Evolutionary conservation across 1,140 invertebrate genomes (phyloP).

Genomic region (Drosophila punjabiensis): DNA sequence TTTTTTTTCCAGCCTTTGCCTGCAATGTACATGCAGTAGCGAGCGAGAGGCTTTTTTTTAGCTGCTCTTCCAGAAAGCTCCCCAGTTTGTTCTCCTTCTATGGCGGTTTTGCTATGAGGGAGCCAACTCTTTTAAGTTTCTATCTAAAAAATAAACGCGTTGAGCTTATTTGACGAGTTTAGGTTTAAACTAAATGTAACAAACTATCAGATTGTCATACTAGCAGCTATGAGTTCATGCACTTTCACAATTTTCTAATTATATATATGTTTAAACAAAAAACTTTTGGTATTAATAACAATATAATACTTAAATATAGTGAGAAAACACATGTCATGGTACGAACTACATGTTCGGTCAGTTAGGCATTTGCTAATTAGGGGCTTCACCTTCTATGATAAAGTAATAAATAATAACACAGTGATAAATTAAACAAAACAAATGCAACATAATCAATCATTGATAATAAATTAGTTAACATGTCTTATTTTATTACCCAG

Average conservation of each 20-base stretch:
- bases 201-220: neutral
- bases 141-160: too few species aligned
- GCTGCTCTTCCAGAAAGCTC: too few species aligned
- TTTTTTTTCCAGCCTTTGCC: too few species aligned
- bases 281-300: neutral
- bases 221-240: too few species aligned
- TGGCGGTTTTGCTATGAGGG: too few species aligned
- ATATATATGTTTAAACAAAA: neutral
- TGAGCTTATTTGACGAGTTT: too few species aligned
- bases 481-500: too few species aligned
- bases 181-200: neutral
- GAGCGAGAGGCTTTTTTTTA: too few species aligned
- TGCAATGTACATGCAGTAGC: too few species aligned
- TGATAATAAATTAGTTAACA: too few species aligned
- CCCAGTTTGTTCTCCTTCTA: too few species aligned
- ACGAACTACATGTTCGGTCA: neutral
- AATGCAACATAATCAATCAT: neutral
- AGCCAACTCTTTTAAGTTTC: too few species aligned
- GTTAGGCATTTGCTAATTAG: neutral
- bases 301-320: neutral
- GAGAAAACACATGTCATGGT: neutral
- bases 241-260: neutral
- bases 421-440: neutral
- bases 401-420: slow-evolving; percentile 2
- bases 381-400: neutral